Evolutionary conservation across 1,140 invertebrate species (phyloP).

Genomic region (Brachystomella parvula): DNA sequence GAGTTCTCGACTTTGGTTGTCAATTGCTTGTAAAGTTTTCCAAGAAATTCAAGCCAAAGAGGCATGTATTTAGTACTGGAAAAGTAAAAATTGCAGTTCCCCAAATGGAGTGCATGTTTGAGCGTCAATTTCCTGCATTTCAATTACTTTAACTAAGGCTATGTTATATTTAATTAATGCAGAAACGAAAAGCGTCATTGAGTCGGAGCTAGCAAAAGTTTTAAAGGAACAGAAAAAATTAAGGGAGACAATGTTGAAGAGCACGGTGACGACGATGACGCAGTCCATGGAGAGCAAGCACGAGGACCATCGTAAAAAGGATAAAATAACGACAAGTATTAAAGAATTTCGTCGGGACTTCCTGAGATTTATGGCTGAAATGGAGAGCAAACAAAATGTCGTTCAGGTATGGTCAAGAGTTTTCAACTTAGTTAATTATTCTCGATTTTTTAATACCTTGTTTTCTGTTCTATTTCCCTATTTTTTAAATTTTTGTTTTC

Average conservation of each 20-base stretch:
- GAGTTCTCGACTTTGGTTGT: no score
- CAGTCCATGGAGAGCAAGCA: conserved; percentile 14
- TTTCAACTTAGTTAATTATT: no score
- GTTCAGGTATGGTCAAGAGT: conserved; percentile 23
- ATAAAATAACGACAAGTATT: conserved; percentile 21
- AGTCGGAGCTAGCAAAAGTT: conserved; percentile 14
- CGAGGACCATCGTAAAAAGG: conserved; percentile 23
- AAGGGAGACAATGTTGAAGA: conserved; percentile 21
- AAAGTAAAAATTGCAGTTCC: no score
- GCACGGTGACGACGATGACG: conserved; percentile 14
- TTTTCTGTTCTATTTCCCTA: no score
- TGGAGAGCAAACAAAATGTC: conserved; percentile 22
- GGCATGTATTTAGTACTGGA: no score
- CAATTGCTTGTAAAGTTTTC: no score
- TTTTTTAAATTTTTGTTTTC: no score
- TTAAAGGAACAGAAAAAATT: conserved; percentile 23
- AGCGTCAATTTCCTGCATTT: neutral
- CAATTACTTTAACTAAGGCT: neutral
- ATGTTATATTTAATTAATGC: neutral
- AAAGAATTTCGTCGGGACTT: conserved; percentile 34
- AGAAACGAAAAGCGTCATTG: conserved; percentile 16
- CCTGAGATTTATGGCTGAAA: conserved; percentile 13
- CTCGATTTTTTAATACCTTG: no score
- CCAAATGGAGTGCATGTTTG: no score
- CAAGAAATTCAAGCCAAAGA: no score